These are phyloP conservation scores for Gobio occitaniae DNA, from an alignment of 2,797 vertebrate genomes.

Conservation along the genomic window DNA sequence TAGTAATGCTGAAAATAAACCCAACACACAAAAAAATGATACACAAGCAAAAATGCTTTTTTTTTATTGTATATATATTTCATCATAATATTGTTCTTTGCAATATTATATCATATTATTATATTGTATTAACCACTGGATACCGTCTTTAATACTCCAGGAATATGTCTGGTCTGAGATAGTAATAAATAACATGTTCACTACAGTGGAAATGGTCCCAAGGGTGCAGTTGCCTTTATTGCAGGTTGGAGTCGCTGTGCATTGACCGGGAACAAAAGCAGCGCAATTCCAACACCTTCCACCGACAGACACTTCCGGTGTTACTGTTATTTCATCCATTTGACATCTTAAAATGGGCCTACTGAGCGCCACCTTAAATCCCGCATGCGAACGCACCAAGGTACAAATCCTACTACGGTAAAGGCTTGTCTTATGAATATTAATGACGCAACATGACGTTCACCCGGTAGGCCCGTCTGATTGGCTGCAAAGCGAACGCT, in stretches of 20 bases:
- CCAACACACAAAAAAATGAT: background rate
- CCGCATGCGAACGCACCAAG: conserved; percentile 8
- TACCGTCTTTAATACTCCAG: background rate
- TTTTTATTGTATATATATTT: no score
- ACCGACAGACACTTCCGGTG: conserved; percentile 60
- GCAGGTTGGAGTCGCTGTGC: background rate
- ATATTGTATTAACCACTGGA: background rate
- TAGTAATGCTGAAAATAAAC: background rate
- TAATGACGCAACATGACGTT: background rate
- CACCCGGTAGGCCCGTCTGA: background rate
- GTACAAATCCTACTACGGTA: conserved; percentile 25
- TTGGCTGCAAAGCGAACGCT: background rate
- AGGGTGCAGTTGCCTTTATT: conserved; percentile 19
- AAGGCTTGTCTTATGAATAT: conserved; percentile 14
- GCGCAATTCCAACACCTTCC: conserved; percentile 45
- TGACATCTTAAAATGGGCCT: conserved; percentile 66
- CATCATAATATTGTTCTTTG: background rate
- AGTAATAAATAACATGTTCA: background rate
- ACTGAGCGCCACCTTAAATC: conserved; percentile 51
- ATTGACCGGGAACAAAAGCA: conserved; percentile 11
- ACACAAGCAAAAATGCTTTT: background rate
- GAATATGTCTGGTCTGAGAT: background rate
- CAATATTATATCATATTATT: background rate
- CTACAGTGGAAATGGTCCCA: background rate
- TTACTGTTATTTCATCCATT: conserved; percentile 62